A percentile compares a stretch with the other conserved stretches of the same genome.
Evolutionary conservation across 1,140 invertebrate genomes (phyloP).

Genomic region (Homalodisca vitripennis): DNA sequence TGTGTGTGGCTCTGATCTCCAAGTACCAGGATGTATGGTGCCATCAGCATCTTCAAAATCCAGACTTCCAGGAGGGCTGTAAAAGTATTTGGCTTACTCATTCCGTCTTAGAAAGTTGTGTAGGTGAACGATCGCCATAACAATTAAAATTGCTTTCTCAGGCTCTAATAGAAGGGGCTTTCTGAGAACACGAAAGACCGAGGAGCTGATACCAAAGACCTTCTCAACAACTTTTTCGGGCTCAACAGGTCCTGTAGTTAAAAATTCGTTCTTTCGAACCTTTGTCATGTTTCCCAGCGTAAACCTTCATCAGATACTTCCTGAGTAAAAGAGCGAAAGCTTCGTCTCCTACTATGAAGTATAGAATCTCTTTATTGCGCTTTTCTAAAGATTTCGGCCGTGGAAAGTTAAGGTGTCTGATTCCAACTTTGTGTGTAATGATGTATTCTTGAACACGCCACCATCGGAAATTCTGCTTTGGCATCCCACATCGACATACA

Average conservation of each 20-base stretch:
- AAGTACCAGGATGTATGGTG: background rate
- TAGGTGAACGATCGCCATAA: slow-evolving; percentile 39
- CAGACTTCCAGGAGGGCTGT: background rate
- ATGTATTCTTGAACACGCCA: background rate
- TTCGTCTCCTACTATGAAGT: slow-evolving; percentile 49
- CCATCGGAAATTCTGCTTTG: slow-evolving; percentile 48
- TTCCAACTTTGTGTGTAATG: background rate
- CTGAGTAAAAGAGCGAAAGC: slow-evolving; percentile 47
- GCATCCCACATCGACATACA: slow-evolving; percentile 12
- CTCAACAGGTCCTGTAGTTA: slow-evolving; percentile 47
- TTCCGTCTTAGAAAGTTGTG: slow-evolving; percentile 33
- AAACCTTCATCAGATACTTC: slow-evolving; percentile 48
- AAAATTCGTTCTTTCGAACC: slow-evolving; percentile 45
- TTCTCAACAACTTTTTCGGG: slow-evolving; percentile 52
- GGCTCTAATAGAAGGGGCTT: slow-evolving; percentile 43
- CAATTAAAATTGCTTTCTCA: slow-evolving; percentile 40
- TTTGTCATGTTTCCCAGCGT: slow-evolving; percentile 50
- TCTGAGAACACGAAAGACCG: slow-evolving; percentile 48
- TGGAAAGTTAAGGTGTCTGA: background rate
- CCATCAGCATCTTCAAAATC: no score
- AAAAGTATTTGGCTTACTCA: background rate
- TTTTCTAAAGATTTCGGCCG: background rate
- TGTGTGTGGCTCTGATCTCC: background rate
- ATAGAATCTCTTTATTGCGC: slow-evolving; percentile 41
- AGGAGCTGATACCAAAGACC: slow-evolving; percentile 52